Evolutionary conservation across 2,888 invertebrate species (phyloP).

Genomic region (Tuberolachnus salignus): DNA sequence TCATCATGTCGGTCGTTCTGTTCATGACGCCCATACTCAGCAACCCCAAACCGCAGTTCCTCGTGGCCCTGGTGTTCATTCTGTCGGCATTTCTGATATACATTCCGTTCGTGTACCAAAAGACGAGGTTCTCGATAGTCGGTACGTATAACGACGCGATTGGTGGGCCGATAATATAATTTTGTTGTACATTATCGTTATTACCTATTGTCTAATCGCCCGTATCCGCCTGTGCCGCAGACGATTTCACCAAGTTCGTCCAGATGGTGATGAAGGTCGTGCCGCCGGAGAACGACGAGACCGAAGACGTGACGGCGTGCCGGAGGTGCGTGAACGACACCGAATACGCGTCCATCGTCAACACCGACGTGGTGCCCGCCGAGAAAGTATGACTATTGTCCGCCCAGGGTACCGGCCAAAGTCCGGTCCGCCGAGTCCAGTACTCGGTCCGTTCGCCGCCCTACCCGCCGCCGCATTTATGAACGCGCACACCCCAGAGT

Average conservation of each 20-base stretch:
- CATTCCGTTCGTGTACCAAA: slow-evolving; percentile 75
- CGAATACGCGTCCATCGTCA: background rate
- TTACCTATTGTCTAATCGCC: slow-evolving; percentile 59
- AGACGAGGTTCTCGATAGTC: slow-evolving; percentile 21
- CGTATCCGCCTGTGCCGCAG: too few relatives aligned
- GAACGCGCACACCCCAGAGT: background rate
- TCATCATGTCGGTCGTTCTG: slow-evolving; percentile 74
- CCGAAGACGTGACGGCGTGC: background rate
- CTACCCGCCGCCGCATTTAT: too few relatives aligned
- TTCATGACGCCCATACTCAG: slow-evolving; percentile 76
- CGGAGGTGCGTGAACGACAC: background rate
- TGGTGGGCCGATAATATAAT: too few relatives aligned
- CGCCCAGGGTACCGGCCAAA: too few relatives aligned
- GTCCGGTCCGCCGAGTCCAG: too few relatives aligned
- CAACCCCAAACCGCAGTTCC: slow-evolving; percentile 77
- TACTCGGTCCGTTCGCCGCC: too few relatives aligned
- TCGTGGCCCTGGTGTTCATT: slow-evolving; percentile 77
- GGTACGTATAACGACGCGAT: slow-evolving; percentile 31
- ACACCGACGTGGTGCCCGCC: too few relatives aligned
- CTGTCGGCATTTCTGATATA: slow-evolving; percentile 74
- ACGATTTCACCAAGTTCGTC: slow-evolving; percentile 69
- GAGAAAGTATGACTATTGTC: background rate
- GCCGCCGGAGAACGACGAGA: slow-evolving; percentile 65
- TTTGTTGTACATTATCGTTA: background rate
- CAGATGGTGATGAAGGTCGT: slow-evolving; percentile 75